Evolutionary conservation across 30 jellyfish, hydroid and myxozoan genomes (phyloP).

Genomic region (Turritopsis rubra): DNA sequence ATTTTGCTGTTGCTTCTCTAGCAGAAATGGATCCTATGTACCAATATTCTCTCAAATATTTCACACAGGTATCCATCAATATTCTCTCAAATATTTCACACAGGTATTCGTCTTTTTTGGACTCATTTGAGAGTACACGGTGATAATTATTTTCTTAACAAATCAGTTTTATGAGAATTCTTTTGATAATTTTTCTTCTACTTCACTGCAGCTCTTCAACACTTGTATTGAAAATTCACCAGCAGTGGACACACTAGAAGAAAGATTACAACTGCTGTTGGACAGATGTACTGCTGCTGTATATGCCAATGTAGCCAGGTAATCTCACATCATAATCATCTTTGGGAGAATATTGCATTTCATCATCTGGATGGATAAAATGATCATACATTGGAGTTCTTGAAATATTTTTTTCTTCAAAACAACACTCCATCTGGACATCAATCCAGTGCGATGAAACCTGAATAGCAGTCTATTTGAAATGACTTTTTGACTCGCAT

Average conservation of each 20-base stretch:
- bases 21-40: conserved; percentile 97
- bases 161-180: no score
- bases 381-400: not conserved
- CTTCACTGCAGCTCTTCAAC: conserved; percentile 61
- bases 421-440: no score
- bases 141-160: no score
- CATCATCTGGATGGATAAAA: no score
- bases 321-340: not conserved
- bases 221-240: conserved; percentile 83
- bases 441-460: no score
- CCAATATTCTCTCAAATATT: conserved; percentile 80
- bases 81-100: conserved; percentile 74
- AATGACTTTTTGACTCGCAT: no score
- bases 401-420: not conserved
- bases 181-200: not conserved
- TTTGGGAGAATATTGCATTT: not conserved
- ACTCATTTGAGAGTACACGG: no score
- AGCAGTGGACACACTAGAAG: conserved; percentile 50
- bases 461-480: no score
- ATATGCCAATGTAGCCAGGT: conserved; percentile 94
- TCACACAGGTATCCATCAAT: conserved; percentile 95
- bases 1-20: conserved; percentile 87
- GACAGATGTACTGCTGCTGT: conserved; percentile 64
- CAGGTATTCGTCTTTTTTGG: conserved; percentile 91
- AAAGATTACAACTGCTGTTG: conserved; percentile 55